Conservation (phyloP, 2,113 vertebrate genomes). For the Oncorhynchus keta region DNA sequence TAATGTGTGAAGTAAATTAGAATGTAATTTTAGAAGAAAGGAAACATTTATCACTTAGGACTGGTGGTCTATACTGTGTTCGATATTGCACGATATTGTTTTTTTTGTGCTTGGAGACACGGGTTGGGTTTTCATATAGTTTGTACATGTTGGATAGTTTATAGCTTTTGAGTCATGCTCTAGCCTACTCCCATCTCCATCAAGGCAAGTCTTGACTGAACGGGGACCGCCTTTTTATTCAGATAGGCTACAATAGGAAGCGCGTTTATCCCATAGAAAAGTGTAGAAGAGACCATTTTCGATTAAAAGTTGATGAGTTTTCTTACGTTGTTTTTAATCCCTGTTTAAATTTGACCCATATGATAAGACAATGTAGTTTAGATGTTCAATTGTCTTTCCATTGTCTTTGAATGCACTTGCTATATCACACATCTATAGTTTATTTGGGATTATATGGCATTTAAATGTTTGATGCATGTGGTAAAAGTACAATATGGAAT, state of each 20-base stretch:
- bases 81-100: too few species aligned
- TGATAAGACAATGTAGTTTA: neutral
- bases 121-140: neutral
- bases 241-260: neutral
- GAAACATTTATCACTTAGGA: neutral
- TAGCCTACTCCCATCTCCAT: neutral
- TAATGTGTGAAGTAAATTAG: too few species aligned
- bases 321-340: too few species aligned
- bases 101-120: neutral
- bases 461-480: neutral
- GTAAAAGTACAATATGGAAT: neutral
- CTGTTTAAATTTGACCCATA: too few species aligned
- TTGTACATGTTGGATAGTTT: neutral
- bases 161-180: neutral
- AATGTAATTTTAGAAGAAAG: neutral
- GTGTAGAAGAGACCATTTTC: neutral
- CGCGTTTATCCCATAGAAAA: neutral
- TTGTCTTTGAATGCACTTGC: neutral
- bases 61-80: too few species aligned
- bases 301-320: too few species aligned
- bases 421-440: neutral
- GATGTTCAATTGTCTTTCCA: neutral
- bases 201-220: neutral
- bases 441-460: neutral
- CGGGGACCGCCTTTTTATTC: neutral